Evolutionary conservation across 2,888 invertebrate species (phyloP).

Genomic region (Bhutanitis thaidina): DNA sequence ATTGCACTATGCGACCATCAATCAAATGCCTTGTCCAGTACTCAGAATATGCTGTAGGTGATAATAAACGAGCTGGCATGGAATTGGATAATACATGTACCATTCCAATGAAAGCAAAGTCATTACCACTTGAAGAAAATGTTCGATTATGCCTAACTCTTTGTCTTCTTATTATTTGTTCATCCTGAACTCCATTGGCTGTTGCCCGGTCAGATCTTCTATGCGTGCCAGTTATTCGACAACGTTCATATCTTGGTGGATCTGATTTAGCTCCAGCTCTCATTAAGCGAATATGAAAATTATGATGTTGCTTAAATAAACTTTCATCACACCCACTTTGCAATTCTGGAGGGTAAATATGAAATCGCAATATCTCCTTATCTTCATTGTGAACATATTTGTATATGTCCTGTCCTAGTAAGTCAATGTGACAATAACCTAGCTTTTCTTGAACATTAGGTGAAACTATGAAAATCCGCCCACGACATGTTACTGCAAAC

Average conservation of each 20-base stretch:
- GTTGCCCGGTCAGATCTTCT: constrained; percentile 80
- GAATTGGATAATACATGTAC: constrained; percentile 81
- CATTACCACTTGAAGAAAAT: constrained; percentile 80
- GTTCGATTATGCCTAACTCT: constrained; percentile 74
- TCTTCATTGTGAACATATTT: constrained; percentile 92
- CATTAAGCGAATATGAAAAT: constrained; percentile 80
- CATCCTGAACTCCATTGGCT: constrained; percentile 70
- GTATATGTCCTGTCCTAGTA: constrained; percentile 93
- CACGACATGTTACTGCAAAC: constrained; percentile 87
- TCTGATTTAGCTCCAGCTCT: constrained; percentile 86
- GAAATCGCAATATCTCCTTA: constrained; percentile 85
- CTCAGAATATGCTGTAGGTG: constrained; percentile 86
- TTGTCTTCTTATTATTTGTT: constrained; percentile 70
- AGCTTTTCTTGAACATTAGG: constrained; percentile 90
- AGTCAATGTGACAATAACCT: constrained; percentile 92
- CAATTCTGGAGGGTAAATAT: constrained; percentile 81
- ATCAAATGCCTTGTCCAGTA: constrained; percentile 94
- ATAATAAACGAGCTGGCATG: constrained; percentile 80
- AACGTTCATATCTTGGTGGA: constrained; percentile 84
- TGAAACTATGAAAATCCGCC: constrained; percentile 92
- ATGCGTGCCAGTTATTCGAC: constrained; percentile 84
- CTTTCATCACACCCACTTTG: constrained; percentile 52
- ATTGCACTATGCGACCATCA: constrained; percentile 93
- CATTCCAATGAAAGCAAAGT: constrained; percentile 85
- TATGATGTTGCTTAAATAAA: constrained; percentile 70